These are phyloP conservation scores for Megaceryle torquata DNA, from an alignment of 2,113 vertebrate species.

Conservation along the genomic window DNA sequence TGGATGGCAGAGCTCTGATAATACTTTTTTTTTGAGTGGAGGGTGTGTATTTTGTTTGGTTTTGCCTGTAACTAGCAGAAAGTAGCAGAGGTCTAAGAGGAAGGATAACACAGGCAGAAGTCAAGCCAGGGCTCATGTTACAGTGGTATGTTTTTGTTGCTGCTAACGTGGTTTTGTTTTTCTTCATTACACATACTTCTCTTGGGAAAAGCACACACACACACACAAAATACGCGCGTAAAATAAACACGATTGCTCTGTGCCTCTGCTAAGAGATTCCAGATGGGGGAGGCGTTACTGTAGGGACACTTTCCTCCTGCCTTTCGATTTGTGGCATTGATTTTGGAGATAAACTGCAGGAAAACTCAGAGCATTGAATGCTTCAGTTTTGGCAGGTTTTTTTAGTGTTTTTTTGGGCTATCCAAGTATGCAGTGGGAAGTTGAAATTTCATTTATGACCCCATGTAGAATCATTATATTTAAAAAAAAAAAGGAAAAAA, in stretches of 20 bases:
- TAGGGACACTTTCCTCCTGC: constrained; percentile 1
- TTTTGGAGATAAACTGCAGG: background rate
- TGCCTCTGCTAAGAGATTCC: constrained; percentile 40
- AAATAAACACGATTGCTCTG: background rate
- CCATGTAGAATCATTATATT: fast-evolving
- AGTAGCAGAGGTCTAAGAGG: constrained; percentile 39
- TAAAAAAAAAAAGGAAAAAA: background rate
- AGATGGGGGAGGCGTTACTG: background rate
- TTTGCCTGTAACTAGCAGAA: background rate
- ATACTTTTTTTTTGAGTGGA: background rate
- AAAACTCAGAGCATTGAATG: background rate
- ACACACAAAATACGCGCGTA: background rate
- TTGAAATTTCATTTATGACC: background rate
- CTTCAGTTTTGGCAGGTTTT: background rate
- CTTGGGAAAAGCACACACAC: constrained; percentile 18
- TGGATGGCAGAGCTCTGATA: background rate
- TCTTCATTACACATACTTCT: constrained; percentile 49
- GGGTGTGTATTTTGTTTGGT: background rate
- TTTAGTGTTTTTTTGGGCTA: background rate
- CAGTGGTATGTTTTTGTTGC: constrained; percentile 59
- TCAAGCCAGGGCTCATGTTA: constrained; percentile 17
- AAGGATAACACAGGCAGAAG: constrained; percentile 20
- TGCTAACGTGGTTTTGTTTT: constrained; percentile 63
- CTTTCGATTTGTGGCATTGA: background rate
- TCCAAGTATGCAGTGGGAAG: background rate